Percentiles rank a stretch among this genome's conserved stretches.
These are phyloP conservation scores for Brevipalpus yothersi DNA, from an alignment of 1,140 invertebrate genomes.

Conservation along the genomic window DNA sequence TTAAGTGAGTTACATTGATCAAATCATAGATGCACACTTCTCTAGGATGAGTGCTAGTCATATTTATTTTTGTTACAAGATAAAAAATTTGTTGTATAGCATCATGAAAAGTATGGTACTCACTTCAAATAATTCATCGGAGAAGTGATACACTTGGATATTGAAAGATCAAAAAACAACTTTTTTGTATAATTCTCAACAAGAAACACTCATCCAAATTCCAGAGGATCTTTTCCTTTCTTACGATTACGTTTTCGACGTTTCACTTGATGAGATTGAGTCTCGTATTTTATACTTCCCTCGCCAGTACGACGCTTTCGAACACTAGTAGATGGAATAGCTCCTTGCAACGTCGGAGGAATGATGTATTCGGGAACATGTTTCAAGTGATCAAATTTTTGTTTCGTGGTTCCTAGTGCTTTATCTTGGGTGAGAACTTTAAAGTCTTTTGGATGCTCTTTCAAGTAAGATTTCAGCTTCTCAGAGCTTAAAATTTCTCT, in stretches of 20 bases:
- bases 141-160: no score
- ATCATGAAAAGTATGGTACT: no score
- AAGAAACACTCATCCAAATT: no score
- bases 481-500: conserved; percentile 74
- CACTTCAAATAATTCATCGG: no score
- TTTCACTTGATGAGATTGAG: not conserved
- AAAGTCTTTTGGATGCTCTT: conserved; percentile 75
- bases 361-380: conserved; percentile 81
- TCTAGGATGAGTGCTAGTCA: no score
- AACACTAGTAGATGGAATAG: not conserved
- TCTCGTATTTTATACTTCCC: not conserved
- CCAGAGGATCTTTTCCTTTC: not conserved
- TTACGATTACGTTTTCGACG: not conserved
- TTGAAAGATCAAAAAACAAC: no score
- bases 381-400: conserved; percentile 49
- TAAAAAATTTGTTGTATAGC: no score
- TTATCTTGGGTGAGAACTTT: conserved; percentile 74
- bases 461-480: conserved; percentile 80
- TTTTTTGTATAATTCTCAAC: no score
- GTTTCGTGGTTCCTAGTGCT: conserved; percentile 50
- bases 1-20: no score
- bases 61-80: no score
- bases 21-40: no score
- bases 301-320: not conserved
- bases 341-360: conserved; percentile 11